A percentile compares a stretch with the other conserved stretches of the same genome.
phyloP scores from a whole-genome alignment of 2,113 vertebrate genomes.

The Trochalopteron elliotii region DNA sequence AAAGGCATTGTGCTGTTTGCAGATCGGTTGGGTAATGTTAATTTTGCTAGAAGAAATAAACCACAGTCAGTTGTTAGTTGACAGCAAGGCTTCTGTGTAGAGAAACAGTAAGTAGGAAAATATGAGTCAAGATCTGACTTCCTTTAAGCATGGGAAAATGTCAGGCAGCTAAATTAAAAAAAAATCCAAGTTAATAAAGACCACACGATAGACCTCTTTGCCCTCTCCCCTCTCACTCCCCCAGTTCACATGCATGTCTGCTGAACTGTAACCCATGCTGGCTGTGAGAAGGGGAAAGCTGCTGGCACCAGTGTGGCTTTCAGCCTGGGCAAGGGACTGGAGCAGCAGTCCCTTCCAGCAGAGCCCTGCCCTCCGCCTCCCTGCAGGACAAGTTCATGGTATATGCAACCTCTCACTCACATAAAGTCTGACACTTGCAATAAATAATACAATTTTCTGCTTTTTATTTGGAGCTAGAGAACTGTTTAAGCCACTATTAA shows the following conservation, averaged over 20 bases:
- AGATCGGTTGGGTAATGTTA: neutral
- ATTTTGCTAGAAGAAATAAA: neutral
- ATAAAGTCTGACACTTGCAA: neutral
- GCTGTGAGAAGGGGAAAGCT: neutral
- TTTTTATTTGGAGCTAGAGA: neutral
- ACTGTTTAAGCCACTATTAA: neutral
- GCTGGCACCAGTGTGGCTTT: neutral
- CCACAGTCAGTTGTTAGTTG: neutral
- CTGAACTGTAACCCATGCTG: neutral
- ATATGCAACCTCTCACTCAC: neutral
- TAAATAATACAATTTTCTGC: neutral
- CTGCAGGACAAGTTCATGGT: neutral
- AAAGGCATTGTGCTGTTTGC: neutral
- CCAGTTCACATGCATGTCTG: neutral
- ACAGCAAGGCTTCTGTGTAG: neutral
- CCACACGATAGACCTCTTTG: neutral
- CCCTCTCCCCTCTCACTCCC: neutral
- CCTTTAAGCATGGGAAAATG: conserved; percentile 39
- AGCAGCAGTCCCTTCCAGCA: neutral
- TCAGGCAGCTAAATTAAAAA: conserved; percentile 8
- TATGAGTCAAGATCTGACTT: conserved; percentile 2
- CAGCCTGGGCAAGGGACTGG: neutral
- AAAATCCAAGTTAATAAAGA: neutral
- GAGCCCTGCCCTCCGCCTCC: neutral
- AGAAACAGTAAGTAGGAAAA: conserved; percentile 8